These are phyloP conservation scores for Cyphomyrus plagiostoma DNA, from an alignment of 2,113 vertebrate genomes.

Conservation along the genomic window DNA sequence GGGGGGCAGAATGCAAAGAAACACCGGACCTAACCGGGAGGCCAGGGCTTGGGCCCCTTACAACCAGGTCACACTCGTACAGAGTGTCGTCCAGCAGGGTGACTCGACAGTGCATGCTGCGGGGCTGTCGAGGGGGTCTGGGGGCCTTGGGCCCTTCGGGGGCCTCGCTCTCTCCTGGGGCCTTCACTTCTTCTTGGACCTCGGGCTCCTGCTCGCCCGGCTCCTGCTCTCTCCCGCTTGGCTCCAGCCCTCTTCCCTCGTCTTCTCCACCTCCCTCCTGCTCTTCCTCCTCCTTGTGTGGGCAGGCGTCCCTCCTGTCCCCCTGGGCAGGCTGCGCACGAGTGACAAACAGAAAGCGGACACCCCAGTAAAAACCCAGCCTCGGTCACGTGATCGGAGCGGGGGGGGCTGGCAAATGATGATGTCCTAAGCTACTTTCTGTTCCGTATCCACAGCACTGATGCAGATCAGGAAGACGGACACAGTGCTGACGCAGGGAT, in stretches of 20 bases:
- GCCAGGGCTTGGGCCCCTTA: slow-evolving; percentile 52
- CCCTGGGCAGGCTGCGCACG: slow-evolving; percentile 41
- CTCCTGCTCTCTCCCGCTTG: slow-evolving; percentile 23
- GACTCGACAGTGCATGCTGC: slow-evolving; percentile 85
- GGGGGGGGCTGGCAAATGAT: not conserved
- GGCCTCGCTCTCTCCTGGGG: slow-evolving; percentile 63
- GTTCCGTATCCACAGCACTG: not conserved
- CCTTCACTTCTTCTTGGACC: slow-evolving; percentile 63
- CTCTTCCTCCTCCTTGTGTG: slow-evolving; percentile 40
- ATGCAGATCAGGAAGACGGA: not conserved
- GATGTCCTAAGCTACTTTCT: not conserved
- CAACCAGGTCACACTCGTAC: slow-evolving; percentile 83
- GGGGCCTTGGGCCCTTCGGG: slow-evolving; percentile 67
- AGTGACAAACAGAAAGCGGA: not conserved
- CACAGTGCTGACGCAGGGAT: not conserved
- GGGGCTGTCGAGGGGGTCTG: slow-evolving; percentile 62
- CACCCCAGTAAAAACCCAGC: not conserved
- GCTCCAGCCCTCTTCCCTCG: not conserved
- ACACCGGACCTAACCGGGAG: not conserved
- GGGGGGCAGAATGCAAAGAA: not conserved
- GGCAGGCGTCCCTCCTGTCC: slow-evolving; percentile 54
- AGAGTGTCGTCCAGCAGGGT: slow-evolving; percentile 78
- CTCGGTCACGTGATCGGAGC: not conserved
- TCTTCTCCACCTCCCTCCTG: slow-evolving; percentile 28
- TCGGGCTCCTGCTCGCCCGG: slow-evolving; percentile 47